These are phyloP conservation scores for Emydoidea blandingii DNA, from an alignment of 2,797 vertebrate genomes.

Conservation along the genomic window DNA sequence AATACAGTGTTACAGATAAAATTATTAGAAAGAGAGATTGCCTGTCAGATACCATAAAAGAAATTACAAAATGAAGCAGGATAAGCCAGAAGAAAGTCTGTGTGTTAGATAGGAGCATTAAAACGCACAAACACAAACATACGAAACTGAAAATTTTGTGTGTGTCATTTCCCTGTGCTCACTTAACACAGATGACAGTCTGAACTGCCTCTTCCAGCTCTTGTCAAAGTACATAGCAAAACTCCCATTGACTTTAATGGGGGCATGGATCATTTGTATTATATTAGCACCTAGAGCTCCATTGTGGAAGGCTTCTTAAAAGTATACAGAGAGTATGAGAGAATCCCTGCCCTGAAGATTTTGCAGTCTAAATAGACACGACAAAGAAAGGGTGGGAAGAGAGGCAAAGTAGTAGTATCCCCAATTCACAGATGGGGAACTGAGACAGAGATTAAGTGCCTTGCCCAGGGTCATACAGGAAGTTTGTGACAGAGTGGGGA, in stretches of 20 bases:
- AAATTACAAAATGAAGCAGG: not conserved
- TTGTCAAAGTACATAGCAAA: accelerated
- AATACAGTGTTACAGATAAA: not conserved
- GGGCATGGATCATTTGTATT: not conserved
- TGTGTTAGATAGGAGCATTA: not conserved
- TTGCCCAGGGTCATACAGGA: not conserved
- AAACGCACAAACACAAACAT: not conserved
- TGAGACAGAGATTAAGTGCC: not conserved
- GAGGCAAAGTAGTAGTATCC: not conserved
- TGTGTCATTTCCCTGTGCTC: not conserved
- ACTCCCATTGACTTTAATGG: not conserved
- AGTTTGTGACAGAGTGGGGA: not conserved
- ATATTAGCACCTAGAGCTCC: not conserved
- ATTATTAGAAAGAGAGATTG: not conserved
- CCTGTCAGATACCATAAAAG: conserved; percentile 13
- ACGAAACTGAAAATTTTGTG: not conserved
- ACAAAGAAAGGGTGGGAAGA: not conserved
- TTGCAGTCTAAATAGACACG: not conserved
- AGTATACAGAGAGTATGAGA: not conserved
- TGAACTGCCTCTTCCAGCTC: not conserved
- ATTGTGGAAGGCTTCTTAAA: not conserved
- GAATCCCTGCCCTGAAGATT: not conserved
- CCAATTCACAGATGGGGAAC: not conserved
- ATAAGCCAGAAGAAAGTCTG: not conserved
- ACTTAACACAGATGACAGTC: not conserved